Evolutionary conservation across 1,140 invertebrate genomes (phyloP).

Genomic region (Drosophila sulfurigaster): DNA sequence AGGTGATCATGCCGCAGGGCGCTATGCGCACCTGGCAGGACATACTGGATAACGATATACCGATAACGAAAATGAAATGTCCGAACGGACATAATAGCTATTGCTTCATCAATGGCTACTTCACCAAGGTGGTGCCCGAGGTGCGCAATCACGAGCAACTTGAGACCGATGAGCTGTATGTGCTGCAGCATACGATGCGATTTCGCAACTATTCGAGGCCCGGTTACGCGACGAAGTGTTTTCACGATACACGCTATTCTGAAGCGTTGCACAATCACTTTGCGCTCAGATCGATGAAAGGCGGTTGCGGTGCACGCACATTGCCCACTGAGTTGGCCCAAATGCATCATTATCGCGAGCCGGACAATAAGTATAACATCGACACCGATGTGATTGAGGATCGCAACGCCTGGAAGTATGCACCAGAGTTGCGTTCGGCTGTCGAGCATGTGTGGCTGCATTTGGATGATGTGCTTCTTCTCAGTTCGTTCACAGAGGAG

Average conservation of each 20-base stretch:
- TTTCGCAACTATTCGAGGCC: conserved; percentile 50
- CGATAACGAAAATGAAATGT: conserved; percentile 18
- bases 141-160: conserved; percentile 59
- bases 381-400: conserved; percentile 50
- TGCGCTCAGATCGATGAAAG: conserved; percentile 50
- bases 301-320: conserved; percentile 35
- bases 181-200: conserved; percentile 70
- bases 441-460: conserved; percentile 63
- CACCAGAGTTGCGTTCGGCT: conserved; percentile 39
- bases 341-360: conserved; percentile 74
- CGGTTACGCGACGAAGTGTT: conserved; percentile 65
- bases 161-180: conserved; percentile 57
- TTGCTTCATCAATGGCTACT: conserved; percentile 68
- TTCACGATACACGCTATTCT: conserved; percentile 63
- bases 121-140: conserved; percentile 52
- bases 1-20: conserved; percentile 89
- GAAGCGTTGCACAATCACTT: conserved; percentile 74
- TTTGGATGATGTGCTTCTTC: conserved; percentile 50
- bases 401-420: conserved; percentile 60
- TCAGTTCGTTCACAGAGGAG: conserved; percentile 40
- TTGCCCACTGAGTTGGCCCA: conserved; percentile 41
- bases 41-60: conserved; percentile 31
- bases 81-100: conserved; percentile 33
- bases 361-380: conserved; percentile 40
- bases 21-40: conserved; percentile 85